Conservation (phyloP, 1,140 invertebrate species). For the Rhagoletis zephyria region DNA sequence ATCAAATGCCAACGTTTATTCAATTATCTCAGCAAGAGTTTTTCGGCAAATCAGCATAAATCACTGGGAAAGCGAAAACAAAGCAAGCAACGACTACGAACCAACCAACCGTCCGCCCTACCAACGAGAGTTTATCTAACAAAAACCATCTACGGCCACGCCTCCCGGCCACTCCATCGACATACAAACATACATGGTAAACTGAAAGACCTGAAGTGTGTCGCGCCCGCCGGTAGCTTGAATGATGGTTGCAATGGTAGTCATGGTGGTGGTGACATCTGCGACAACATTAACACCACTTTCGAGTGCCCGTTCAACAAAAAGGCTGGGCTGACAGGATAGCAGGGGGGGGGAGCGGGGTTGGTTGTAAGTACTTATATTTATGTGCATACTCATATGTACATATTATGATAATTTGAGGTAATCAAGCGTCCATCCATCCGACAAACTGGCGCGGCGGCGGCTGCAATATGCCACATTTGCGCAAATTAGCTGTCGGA, state of each 20-base stretch:
- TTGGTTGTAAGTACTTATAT: background rate
- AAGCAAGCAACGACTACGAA: background rate
- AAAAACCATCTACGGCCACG: slow-evolving; percentile 1
- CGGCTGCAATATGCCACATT: slow-evolving; percentile 50
- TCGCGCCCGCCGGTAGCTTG: background rate
- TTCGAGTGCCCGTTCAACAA: background rate
- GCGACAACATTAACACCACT: slow-evolving; percentile 47
- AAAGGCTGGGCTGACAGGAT: background rate
- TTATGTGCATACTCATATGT: background rate
- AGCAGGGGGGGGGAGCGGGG: too few species aligned
- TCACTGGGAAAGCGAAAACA: slow-evolving; percentile 13
- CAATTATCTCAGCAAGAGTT: slow-evolving; percentile 55
- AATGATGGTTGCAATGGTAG: slow-evolving; percentile 39
- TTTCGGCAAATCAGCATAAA: slow-evolving; percentile 45
- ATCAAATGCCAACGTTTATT: slow-evolving; percentile 52
- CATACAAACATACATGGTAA: too few species aligned
- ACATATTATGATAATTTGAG: slow-evolving; percentile 31
- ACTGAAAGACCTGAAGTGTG: background rate
- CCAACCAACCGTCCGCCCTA: background rate
- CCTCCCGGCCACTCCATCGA: background rate
- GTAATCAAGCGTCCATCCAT: slow-evolving; percentile 46
- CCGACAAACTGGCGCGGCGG: background rate
- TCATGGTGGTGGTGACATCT: slow-evolving; percentile 34
- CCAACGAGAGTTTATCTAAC: slow-evolving; percentile 30
- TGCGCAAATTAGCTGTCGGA: slow-evolving; percentile 53